Evolutionary conservation across 2,888 invertebrate species (phyloP).

Genomic region (Gryllus longicercus): DNA sequence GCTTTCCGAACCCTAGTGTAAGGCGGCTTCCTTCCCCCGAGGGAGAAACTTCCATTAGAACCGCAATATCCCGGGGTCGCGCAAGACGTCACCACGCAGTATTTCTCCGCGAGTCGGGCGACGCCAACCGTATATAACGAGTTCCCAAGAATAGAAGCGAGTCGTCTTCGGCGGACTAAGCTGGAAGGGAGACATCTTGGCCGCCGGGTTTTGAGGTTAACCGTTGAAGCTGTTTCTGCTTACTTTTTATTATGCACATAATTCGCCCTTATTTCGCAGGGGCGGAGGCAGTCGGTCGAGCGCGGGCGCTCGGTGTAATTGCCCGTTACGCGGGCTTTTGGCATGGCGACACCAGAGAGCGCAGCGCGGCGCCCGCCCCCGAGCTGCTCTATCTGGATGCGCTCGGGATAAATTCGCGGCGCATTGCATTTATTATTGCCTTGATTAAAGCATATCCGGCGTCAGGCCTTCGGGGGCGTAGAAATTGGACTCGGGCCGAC

Average conservation of each 20-base stretch:
- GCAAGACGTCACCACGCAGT: background rate
- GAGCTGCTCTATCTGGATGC: background rate
- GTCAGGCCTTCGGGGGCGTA: background rate
- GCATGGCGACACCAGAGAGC: too few species aligned
- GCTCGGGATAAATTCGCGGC: background rate
- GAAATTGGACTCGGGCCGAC: background rate
- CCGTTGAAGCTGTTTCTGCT: background rate
- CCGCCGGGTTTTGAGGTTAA: background rate
- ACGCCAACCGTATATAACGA: background rate
- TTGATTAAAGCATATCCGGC: background rate
- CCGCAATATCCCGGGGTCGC: background rate
- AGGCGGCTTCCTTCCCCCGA: too few species aligned
- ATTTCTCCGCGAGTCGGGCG: background rate
- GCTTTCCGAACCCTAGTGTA: background rate
- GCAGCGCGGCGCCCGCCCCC: too few species aligned
- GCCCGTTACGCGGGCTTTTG: too few species aligned
- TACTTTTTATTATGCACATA: constrained; percentile 9
- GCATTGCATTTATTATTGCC: background rate
- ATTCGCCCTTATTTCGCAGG: background rate
- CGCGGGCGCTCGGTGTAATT: too few species aligned
- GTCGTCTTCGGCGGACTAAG: background rate
- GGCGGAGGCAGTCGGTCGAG: too few species aligned
- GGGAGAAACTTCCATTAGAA: background rate
- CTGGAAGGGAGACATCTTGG: background rate
- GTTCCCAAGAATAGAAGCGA: background rate